Conservation (phyloP, 2,797 vertebrate species). For the Lagocephalus sceleratus region DNA sequence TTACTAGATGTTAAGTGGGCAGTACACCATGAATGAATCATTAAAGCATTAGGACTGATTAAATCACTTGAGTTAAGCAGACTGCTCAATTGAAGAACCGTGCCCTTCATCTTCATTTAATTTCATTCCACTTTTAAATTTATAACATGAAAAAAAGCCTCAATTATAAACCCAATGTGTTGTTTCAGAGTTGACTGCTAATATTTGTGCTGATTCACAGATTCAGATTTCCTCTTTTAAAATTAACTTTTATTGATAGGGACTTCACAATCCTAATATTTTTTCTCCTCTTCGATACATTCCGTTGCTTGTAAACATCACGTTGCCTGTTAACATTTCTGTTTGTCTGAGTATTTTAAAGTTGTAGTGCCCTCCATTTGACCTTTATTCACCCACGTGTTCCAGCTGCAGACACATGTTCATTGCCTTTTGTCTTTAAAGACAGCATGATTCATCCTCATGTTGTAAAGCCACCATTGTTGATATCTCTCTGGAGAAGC, state of each 20-base stretch:
- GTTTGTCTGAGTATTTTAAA: conserved; percentile 12
- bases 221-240: too few relatives aligned
- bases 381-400: conserved; percentile 24
- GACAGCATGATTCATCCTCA: conserved; percentile 29
- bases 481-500: conserved; percentile 29
- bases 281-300: neutral
- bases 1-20: conserved; percentile 33
- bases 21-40: conserved; percentile 19
- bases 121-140: too few relatives aligned
- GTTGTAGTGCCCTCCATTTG: conserved; percentile 16
- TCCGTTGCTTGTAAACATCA: conserved; percentile 15
- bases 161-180: neutral
- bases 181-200: neutral
- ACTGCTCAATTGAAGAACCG: too few relatives aligned
- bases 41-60: too few relatives aligned
- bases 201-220: too few relatives aligned
- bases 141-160: too few relatives aligned
- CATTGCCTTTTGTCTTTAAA: conserved; percentile 18
- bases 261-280: too few relatives aligned
- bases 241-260: too few relatives aligned
- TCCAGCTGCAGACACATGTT: conserved; percentile 14
- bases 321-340: conserved; percentile 20
- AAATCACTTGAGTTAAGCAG: too few relatives aligned
- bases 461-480: conserved; percentile 41
- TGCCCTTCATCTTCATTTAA: too few relatives aligned